These are phyloP conservation scores for Bruchidius siliquastri DNA, from an alignment of 2,888 invertebrate genomes.

Conservation along the genomic window DNA sequence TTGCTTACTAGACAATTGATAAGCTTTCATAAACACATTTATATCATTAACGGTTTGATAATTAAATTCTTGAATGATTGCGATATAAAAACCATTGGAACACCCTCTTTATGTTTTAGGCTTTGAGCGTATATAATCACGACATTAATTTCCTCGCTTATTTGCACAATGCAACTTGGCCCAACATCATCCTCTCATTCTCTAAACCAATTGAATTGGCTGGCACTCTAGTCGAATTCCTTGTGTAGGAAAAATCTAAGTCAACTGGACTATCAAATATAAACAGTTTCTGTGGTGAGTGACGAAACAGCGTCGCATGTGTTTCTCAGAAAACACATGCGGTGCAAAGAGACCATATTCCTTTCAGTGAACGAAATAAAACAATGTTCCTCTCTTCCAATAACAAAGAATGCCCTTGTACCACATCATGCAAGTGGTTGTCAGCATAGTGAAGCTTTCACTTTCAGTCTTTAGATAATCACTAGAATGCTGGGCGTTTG, in stretches of 20 bases:
- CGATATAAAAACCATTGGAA: too few species aligned
- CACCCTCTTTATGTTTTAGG: too few species aligned
- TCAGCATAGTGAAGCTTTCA: not conserved
- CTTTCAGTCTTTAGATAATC: not conserved
- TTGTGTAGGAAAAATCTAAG: not conserved
- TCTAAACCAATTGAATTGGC: too few species aligned
- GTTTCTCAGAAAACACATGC: conserved; percentile 16
- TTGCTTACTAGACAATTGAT: too few species aligned
- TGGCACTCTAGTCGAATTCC: too few species aligned
- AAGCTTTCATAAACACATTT: too few species aligned
- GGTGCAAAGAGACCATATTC: conserved; percentile 11
- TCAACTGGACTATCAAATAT: not conserved
- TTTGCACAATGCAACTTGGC: too few species aligned
- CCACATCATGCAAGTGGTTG: not conserved
- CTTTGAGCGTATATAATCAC: too few species aligned
- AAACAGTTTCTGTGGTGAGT: not conserved
- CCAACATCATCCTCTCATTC: too few species aligned
- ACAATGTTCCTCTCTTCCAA: not conserved
- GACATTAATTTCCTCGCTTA: too few species aligned
- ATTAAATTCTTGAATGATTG: too few species aligned
- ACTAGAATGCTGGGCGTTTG: not conserved
- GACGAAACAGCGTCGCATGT: conserved; percentile 14
- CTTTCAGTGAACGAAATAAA: conserved; percentile 13
- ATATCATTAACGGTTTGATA: too few species aligned
- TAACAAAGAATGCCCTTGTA: not conserved